A percentile compares a stretch with the other conserved stretches of the same genome.
Conservation (phyloP, 37 sponge, comb jelly and placozoan species). For the Chondrosia reniformis region DNA sequence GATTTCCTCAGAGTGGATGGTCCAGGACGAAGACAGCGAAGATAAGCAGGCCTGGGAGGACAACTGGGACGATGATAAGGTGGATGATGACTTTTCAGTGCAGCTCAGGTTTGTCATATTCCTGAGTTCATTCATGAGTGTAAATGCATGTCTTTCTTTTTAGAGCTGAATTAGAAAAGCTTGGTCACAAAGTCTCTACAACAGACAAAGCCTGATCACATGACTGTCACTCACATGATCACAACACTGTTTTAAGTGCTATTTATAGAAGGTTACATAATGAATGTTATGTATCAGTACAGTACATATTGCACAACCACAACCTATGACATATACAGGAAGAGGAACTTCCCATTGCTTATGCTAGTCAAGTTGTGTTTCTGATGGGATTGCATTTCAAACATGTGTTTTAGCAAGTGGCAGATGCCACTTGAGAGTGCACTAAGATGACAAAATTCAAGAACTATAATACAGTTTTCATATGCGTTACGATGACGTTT, state of each 20-base stretch:
- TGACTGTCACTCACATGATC: not conserved
- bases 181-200: conserved; percentile 58
- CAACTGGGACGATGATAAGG: conserved; percentile 97
- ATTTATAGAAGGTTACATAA: too few relatives aligned
- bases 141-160: not conserved
- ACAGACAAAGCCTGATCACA: conserved; percentile 40
- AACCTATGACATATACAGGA: too few relatives aligned
- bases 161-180: conserved; percentile 86
- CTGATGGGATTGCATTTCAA: too few relatives aligned
- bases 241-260: too few relatives aligned
- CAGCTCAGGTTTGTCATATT: conserved; percentile 67
- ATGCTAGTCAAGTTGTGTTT: not conserved
- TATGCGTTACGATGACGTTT: not conserved
- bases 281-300: too few relatives aligned
- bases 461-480: not conserved
- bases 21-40: conserved; percentile 53
- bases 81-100: conserved; percentile 93
- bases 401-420: not conserved
- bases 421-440: not conserved
- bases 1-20: conserved; percentile 76
- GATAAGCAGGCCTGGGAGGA: conserved; percentile 95
- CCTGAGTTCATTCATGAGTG: not conserved
- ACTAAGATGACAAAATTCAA: not conserved
- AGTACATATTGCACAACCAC: too few relatives aligned
- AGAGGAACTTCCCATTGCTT: too few relatives aligned